These are phyloP conservation scores for Lypha dubia DNA, from an alignment of 2,888 invertebrate genomes.

Conservation along the genomic window DNA sequence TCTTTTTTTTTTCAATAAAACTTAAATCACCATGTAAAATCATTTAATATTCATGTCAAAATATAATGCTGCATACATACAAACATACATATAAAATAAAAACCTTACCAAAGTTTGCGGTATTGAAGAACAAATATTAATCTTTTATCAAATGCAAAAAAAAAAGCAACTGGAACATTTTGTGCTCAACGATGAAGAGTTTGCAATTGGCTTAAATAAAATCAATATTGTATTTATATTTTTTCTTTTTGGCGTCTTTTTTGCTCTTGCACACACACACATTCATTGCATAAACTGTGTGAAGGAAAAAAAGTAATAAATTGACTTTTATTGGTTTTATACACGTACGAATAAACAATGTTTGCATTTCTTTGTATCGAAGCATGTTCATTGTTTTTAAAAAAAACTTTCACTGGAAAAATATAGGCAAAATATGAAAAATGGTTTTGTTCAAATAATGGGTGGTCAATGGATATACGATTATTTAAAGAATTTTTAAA, in stretches of 20 bases:
- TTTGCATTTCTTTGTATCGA: conserved; percentile 31
- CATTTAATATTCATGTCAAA: conserved; percentile 18
- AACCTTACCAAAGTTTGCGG: neutral
- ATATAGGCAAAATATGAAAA: neutral
- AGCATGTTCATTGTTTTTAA: conserved; percentile 1
- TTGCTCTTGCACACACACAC: neutral
- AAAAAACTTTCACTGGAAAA: conserved; percentile 2
- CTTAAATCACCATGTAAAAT: neutral
- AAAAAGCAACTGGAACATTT: neutral
- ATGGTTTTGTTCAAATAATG: neutral
- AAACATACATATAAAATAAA: too few relatives aligned
- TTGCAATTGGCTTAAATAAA: conserved; percentile 25
- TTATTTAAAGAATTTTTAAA: neutral
- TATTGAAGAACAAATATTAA: neutral
- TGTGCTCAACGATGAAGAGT: neutral
- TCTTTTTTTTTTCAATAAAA: neutral
- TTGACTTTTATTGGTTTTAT: conserved; percentile 49
- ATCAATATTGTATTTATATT: conserved; percentile 42
- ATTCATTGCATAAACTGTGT: conserved; percentile 43
- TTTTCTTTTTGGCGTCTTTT: neutral
- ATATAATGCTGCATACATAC: neutral
- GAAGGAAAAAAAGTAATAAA: conserved; percentile 35
- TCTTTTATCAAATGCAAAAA: neutral
- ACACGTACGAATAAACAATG: conserved; percentile 31
- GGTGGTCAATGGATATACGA: neutral